A percentile compares a stretch with the other conserved stretches of the same genome.
Conservation (phyloP, 2,797 vertebrate genomes). For the Alcedo quadribrachys region DNA sequence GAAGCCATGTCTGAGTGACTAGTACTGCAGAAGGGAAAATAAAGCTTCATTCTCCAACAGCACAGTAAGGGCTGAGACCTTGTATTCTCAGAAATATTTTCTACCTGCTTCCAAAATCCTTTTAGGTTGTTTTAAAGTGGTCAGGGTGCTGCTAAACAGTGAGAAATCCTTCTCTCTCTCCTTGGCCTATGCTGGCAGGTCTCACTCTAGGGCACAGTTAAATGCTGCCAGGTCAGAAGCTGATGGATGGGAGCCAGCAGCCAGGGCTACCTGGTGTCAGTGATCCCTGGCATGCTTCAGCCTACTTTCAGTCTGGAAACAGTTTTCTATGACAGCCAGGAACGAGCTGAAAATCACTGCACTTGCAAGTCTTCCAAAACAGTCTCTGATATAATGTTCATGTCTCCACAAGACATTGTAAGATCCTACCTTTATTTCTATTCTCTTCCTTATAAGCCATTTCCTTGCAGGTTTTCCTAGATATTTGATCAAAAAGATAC, state of each 20-base stretch:
- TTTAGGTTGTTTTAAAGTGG: not conserved
- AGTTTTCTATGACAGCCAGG: not conserved
- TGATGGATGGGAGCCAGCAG: not conserved
- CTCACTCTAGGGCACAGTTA: not conserved
- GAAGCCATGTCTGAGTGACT: not conserved
- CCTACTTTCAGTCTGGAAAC: not conserved
- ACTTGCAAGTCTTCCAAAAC: not conserved
- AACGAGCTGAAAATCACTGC: not conserved
- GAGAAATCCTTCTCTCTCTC: not conserved
- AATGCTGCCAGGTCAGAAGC: not conserved
- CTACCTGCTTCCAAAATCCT: not conserved
- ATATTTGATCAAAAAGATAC: not conserved
- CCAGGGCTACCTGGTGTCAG: not conserved
- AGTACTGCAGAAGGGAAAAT: not conserved
- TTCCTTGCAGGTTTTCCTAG: not conserved
- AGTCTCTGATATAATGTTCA: not conserved
- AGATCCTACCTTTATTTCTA: not conserved
- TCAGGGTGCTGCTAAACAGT: not conserved
- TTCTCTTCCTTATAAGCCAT: not conserved
- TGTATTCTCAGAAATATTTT: not conserved
- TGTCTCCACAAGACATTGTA: not conserved
- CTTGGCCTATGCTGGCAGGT: not conserved
- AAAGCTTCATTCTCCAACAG: not conserved
- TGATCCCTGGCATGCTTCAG: not conserved
- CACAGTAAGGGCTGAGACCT: not conserved